A percentile compares a stretch with the other conserved stretches of the same genome.
Conservation (phyloP, 1,140 invertebrate genomes). For the Leptinotarsa defecta region DNA sequence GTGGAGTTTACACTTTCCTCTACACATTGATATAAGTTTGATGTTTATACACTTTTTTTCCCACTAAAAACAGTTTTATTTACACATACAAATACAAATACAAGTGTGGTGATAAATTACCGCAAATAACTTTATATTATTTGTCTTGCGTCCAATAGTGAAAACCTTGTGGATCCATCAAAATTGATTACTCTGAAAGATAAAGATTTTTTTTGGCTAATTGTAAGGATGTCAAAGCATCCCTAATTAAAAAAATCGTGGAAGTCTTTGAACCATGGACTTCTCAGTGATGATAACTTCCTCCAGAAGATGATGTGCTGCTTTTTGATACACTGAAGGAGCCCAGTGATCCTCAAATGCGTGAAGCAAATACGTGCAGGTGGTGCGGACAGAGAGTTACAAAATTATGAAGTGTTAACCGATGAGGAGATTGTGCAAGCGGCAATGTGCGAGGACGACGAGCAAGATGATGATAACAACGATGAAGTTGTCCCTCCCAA, state of each 20-base stretch:
- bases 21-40: too few species aligned
- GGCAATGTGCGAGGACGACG: too few species aligned
- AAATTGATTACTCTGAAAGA: constrained; percentile 23
- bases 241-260: constrained; percentile 17
- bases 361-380: neutral
- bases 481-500: neutral
- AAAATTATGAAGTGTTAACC: constrained; percentile 20
- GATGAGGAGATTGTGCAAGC: neutral
- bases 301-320: neutral
- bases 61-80: too few species aligned
- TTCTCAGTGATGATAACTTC: neutral
- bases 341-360: neutral
- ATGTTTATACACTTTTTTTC: too few species aligned
- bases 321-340: neutral
- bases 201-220: constrained; percentile 20
- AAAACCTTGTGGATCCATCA: constrained; percentile 33
- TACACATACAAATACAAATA: too few species aligned
- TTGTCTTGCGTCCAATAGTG: too few species aligned
- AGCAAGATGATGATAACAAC: neutral
- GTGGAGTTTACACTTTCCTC: too few species aligned
- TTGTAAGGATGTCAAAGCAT: constrained; percentile 4
- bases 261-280: constrained; percentile 5
- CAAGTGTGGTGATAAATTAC: constrained; percentile 29
- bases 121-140: too few species aligned
- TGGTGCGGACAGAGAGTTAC: constrained; percentile 10